phyloP scores from a whole-genome alignment of 2,888 invertebrate species.

The Metacarcinus magister region DNA sequence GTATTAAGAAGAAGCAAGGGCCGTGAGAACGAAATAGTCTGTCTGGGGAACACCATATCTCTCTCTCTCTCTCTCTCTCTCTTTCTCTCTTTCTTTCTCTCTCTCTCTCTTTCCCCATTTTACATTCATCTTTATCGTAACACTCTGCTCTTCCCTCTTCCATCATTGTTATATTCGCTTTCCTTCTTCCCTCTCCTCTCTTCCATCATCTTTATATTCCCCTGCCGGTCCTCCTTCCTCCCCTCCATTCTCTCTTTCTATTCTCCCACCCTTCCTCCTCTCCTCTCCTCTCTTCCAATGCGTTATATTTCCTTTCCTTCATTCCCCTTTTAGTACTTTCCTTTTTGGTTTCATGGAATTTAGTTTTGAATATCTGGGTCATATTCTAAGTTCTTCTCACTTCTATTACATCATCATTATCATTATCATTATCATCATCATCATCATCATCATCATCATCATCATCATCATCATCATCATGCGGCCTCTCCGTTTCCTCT shows the following conservation, averaged over 20 bases:
- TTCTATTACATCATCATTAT: no score
- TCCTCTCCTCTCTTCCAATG: no score
- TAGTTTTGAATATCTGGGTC: no score
- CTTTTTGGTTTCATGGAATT: no score
- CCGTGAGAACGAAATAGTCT: background rate
- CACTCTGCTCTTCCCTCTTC: background rate
- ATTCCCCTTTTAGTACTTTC: no score
- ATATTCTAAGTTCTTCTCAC: no score
- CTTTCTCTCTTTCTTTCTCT: conserved; percentile 15
- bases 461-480: no score
- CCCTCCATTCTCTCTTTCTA: background rate
- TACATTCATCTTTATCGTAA: background rate
- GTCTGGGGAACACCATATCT: background rate
- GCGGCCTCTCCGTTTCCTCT: background rate
- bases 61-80: background rate
- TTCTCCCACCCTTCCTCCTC: no score
- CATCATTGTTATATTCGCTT: conserved; percentile 21
- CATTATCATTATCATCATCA: no score
- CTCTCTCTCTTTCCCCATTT: conserved; percentile 28
- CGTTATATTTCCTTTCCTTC: no score
- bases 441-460: no score
- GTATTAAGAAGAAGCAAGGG: background rate
- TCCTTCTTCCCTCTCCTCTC: background rate
- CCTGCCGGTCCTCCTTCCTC: background rate
- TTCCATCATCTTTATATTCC: conserved; percentile 15